Conservation (phyloP, 2,888 invertebrate species). For the Morinoia aosen region DNA sequence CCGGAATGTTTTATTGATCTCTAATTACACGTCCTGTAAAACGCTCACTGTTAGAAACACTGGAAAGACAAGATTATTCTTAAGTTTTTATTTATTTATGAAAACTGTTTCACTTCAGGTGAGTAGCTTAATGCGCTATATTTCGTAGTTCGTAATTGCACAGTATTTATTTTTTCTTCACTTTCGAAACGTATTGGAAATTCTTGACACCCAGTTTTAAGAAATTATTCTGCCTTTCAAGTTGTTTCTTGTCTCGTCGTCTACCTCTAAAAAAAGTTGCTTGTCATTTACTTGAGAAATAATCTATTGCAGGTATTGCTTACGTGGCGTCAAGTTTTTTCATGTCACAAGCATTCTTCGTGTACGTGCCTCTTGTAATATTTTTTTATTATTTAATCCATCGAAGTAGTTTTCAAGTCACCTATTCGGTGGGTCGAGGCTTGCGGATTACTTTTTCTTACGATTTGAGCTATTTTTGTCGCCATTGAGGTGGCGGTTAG, state of each 20-base stretch:
- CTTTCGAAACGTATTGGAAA: background rate
- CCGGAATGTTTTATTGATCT: no score
- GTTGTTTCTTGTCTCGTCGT: background rate
- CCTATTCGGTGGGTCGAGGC: background rate
- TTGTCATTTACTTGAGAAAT: background rate
- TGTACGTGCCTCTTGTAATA: background rate
- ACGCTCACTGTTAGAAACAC: background rate
- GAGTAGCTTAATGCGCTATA: no score
- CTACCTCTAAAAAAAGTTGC: background rate
- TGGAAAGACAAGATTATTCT: background rate
- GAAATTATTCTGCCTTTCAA: background rate
- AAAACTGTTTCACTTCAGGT: background rate
- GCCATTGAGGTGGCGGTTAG: background rate
- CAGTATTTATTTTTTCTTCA: background rate
- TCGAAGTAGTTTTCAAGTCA: background rate
- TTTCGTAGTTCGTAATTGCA: background rate
- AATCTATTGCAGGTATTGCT: background rate
- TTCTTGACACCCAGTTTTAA: background rate
- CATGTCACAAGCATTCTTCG: background rate
- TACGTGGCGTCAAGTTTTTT: background rate
- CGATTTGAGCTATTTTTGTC: background rate
- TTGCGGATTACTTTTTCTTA: background rate
- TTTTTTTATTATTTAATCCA: background rate
- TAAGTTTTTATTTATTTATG: background rate
- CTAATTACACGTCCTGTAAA: no score